Base-by-base conservation (phyloP, 2,113 vertebrate species). In the Piaya cayana region DNA sequence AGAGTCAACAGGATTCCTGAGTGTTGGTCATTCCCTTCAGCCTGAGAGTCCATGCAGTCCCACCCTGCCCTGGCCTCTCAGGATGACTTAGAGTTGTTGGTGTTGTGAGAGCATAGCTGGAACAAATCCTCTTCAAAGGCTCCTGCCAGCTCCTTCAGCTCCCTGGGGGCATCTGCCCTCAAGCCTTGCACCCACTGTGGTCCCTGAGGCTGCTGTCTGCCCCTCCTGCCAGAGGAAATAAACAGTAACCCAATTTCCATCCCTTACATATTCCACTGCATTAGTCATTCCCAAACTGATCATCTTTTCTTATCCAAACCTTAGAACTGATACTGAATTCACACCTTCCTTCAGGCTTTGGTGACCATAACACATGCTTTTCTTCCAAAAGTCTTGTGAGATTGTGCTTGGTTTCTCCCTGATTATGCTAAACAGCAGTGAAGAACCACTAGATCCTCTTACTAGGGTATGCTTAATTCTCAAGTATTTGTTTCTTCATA, bases 61-160 rank as follows among this genome's bases (percentile, higher is more conserved):
- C 42, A 55, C 63, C 84, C 79, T 50, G 64, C 50, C 47, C 82
- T 29, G 36, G 90, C 30, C 56, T 87, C 16, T 21, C 72, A 30
- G 22, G 93, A 95, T 30, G 94, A 92, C 83, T 58, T 97, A 85
- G 98, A 98, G 97, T 98, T 99, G 94, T 98, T 98, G 67, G 43
- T 74, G 53, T 98, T 98, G 22, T 92, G 94, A 17, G 56, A 69
- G 19, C 25, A 14, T 21, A 92, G 72, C 6, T 77, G 59, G 12
- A 62, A 29, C 72, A 96, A 68, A 37, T 98, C 98, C 2, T 99
- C 98, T 27, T 99, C 99, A 62, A 98, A 98, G 6, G 98, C 98
- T 11, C 99, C 99, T 0, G 98, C 97, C 60, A 99, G 98, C 92
- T 99, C 99, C 95, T 98, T 98, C 86, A 99, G 98, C 70, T 98